Evolutionary conservation across 1,140 invertebrate species (phyloP).

Genomic region (Matsumurasca onukii): DNA sequence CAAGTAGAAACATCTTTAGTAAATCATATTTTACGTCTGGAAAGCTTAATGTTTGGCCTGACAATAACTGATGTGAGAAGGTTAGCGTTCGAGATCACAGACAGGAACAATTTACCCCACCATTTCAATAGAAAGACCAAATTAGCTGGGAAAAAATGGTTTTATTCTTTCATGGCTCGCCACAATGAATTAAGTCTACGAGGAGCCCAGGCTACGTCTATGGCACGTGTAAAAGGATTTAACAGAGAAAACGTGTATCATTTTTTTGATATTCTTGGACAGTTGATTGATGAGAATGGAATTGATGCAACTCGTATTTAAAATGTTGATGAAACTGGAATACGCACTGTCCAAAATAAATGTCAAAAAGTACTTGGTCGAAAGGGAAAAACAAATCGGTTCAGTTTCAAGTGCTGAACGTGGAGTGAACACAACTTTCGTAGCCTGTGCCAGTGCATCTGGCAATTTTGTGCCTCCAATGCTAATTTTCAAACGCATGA

Average conservation of each 20-base stretch:
- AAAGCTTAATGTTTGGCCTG: neutral
- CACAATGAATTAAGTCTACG: constrained; percentile 47
- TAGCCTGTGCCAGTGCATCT: constrained; percentile 41
- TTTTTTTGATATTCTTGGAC: constrained; percentile 43
- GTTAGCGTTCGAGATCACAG: neutral
- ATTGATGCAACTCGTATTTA: constrained; percentile 43
- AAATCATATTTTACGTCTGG: neutral
- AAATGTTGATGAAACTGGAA: constrained; percentile 49
- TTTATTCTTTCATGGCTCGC: constrained; percentile 47
- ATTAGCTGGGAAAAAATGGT: constrained; percentile 49
- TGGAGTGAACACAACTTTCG: constrained; percentile 42
- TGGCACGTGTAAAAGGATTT: constrained; percentile 47
- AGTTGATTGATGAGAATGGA: constrained; percentile 42
- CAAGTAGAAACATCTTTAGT: neutral
- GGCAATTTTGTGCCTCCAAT: constrained; percentile 47
- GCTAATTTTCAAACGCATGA: constrained; percentile 47
- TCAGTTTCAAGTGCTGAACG: constrained; percentile 31
- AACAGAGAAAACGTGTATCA: constrained; percentile 44
- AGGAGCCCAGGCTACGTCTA: constrained; percentile 47
- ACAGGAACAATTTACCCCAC: constrained; percentile 34
- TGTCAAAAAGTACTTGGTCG: constrained; percentile 31
- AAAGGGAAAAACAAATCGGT: constrained; percentile 29
- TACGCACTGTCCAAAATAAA: constrained; percentile 45
- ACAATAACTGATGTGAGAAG: constrained; percentile 3
- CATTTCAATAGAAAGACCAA: constrained; percentile 43